Evolutionary conservation across 1,140 invertebrate genomes (phyloP), one percentile per base, ranked within the genome.

Genomic region (Trichonephila clavata): DNA sequence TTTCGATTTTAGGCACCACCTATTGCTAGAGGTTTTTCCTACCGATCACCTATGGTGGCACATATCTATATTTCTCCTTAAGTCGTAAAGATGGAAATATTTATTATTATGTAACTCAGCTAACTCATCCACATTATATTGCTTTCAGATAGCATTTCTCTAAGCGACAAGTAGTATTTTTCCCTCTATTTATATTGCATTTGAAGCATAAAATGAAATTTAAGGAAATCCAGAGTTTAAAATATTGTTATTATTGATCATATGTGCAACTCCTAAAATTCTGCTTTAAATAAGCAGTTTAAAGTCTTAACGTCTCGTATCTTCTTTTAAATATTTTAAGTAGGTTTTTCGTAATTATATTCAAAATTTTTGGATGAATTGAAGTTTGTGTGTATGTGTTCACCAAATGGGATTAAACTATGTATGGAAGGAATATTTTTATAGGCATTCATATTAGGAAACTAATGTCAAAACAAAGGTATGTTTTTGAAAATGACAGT

Each of bases 1-100:
- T 57, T 86, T 71, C 83, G 61, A 92, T 86, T 92, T 92, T 86
- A 57, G 63, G 90, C 59, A 90, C 50, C 89, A 39, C 27, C 59
- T 90, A 80, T 81, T 80, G 68, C 68, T 50, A 80, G 32, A 24
- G 24, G n/a, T 83, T 57, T 83, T 83, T 27, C 16, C 60, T 61
- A 39, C n/a, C 60, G 59, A 43, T 87, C 39, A 32, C 18, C 60
- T 24, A 39, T n/a, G 59, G 59, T 87, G 32, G 32, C 32, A 16
- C 61, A 59, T 57, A 24, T 84, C 57, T 84, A 57, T 84, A 59
- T 84, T 84, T 59, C 83, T 60, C 83, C 83, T 84, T n/a, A 84
- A 84, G 83, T 84, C 83, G 83, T 84, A 84, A 84, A 84, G n/a
- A 59, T 84, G 83, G 24, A 59, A 60, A 84, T 84, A 84, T 84